Base-by-base conservation (phyloP, 2,113 vertebrate species). In the Trochalopteron elliotii region DNA sequence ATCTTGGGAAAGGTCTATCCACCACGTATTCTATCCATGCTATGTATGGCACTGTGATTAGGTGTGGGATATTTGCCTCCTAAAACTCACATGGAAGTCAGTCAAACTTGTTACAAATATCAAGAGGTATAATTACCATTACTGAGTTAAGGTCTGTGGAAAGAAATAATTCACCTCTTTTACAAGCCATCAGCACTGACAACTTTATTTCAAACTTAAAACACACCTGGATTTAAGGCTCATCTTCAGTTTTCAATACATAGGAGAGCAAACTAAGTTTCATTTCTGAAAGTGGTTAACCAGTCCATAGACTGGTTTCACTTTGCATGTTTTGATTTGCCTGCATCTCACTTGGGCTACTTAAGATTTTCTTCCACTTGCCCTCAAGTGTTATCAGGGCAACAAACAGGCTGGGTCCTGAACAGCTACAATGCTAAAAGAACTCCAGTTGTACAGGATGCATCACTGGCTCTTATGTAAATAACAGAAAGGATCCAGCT, bases 21-120 rank as follows among this genome's bases (percentile, higher is more conserved):
- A 61, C 1, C 15, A 63, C 33, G 74, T 50, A 30, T 7, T 55
- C 44, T 35, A 17, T 10, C 22, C 3, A 27, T 13, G 15, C 40
- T 64, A 4, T 0, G 2, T 17, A 49, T 35, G 33, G 37, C 0
- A 0, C 23, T 25, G 33, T 31, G 68, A 67, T 15, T 50, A 3
- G 11, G 16, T 42, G 21, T 33, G 27, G 23, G 33, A 37, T 52
- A 87, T 60, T 37, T 68, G 40, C 20, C 24, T 79, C 49, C 49
- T 49, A 45, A 68, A 91, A 79, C 27, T 12, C 31, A 94, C 15
- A 84, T 13, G 16, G 37, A 71, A 82, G 25, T 56, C 20, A 68
- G 16, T 52, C 31, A 77, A 61, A 71, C 18, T 76, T 35, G 5
- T 53, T 56, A 60, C 3, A 68, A 69, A 56, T 2, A 0, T 52